Conservation (phyloP, 2,888 invertebrate species). For the Dasypolia templi region DNA sequence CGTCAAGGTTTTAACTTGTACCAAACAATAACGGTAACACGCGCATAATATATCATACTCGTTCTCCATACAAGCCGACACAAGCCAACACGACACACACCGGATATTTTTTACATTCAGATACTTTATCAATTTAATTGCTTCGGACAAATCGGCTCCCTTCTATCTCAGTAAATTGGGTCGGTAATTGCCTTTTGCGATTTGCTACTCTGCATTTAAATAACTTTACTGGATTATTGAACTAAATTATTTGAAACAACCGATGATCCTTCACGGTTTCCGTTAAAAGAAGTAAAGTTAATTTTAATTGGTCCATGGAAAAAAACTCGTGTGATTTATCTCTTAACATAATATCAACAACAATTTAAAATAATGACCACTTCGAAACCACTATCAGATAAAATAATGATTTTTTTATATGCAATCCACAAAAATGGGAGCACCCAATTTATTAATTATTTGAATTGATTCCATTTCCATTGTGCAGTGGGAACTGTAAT, state of each 20-base stretch:
- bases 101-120: conserved; percentile 69
- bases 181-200: conserved; percentile 37
- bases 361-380: conserved; percentile 19
- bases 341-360: conserved; percentile 12
- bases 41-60: conserved; percentile 67
- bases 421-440: conserved; percentile 3
- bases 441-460: conserved; percentile 4
- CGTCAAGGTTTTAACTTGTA: conserved; percentile 60
- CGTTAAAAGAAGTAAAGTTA: conserved; percentile 44
- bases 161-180: conserved; percentile 47
- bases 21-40: conserved; percentile 76
- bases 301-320: conserved; percentile 40
- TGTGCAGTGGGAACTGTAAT: conserved; percentile 34
- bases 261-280: conserved; percentile 66
- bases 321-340: conserved; percentile 20
- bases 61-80: conserved; percentile 72
- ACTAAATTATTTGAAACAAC: conserved; percentile 32
- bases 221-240: conserved; percentile 26
- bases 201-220: conserved; percentile 22
- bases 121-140: conserved; percentile 61
- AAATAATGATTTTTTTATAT: conserved; percentile 14
- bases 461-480: conserved; percentile 11
- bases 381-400: conserved; percentile 1
- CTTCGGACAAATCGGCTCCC: conserved; percentile 51
- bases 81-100: conserved; percentile 68